These are phyloP conservation scores for Bombus sibiricus DNA, from an alignment of 1,140 invertebrate genomes.

Conservation along the genomic window DNA sequence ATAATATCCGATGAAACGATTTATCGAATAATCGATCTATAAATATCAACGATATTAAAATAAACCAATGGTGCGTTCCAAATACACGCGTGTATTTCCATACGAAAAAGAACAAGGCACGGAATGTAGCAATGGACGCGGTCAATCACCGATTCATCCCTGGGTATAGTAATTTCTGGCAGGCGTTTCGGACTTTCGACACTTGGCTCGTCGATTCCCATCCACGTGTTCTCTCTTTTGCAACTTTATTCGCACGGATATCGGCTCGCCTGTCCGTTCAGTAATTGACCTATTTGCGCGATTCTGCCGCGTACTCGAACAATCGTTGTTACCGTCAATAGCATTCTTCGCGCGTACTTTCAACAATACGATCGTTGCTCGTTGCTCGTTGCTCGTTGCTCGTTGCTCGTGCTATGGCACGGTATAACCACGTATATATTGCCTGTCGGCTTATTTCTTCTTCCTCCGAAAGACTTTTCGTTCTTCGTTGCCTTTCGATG, in stretches of 20 bases:
- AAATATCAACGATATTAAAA: background rate
- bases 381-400: no score
- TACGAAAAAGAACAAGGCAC: background rate
- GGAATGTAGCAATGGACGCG: background rate
- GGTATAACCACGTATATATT: background rate
- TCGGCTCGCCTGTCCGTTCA: conserved; percentile 5
- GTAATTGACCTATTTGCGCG: conserved; percentile 34
- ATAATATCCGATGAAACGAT: no score
- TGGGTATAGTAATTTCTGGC: conserved; percentile 20
- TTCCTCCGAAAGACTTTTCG: background rate
- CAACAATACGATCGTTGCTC: background rate
- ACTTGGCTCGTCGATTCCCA: conserved; percentile 34
- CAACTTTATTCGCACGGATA: conserved; percentile 36
- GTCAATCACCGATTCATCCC: conserved; percentile 14
- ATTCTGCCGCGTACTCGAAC: background rate
- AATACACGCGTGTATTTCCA: background rate
- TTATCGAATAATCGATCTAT: background rate
- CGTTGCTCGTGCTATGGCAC: background rate
- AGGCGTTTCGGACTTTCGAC: conserved; percentile 6
- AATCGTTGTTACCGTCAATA: background rate
- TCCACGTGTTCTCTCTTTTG: conserved; percentile 25
- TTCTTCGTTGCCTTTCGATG: background rate
- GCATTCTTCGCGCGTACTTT: background rate
- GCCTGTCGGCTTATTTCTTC: background rate
- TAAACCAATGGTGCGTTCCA: background rate